Base-by-base conservation (phyloP, 2,888 invertebrate species). In the Nysson spinosus region DNA sequence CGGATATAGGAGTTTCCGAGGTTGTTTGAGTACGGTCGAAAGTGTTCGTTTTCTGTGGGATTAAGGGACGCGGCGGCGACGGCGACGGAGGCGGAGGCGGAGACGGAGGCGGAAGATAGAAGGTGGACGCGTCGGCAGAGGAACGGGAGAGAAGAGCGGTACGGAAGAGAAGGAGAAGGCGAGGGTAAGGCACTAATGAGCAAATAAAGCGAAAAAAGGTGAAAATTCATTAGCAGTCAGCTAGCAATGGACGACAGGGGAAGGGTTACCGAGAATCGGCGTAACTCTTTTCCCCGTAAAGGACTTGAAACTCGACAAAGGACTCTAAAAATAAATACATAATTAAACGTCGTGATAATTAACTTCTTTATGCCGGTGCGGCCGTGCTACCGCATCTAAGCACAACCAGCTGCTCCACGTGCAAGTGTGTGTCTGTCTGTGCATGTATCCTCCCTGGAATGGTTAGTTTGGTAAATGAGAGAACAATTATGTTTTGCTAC, bases 191-290 rank as follows among this genome's bases (percentile, higher is more conserved):
- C 75, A 80, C 80, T 83, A 85, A 85, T 83, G 83, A 84, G 84
- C 78, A 79, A 82, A 79, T 76, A 77, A 80, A 79, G 74, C 73
- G 79, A 81, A 81, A 81, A 81, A 82, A 79, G 75, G 77, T 76
- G 78, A 83, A 84, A 85, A 83, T 84, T 85, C 83, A 85, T 85
- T 85, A 85, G 81, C 79, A 79, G 79, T 79, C 70, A 77, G 76
- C 72, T 75, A 69, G 72, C 66, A 74, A 74, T 71, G 76, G 75
- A 46, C 64, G 72, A 63, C 26, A 73, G 65, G 69, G 76, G 72
- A 78, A 75, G 72, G 77, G 77, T 81, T 85, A 85, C 85, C 71
- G 70, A 65, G 85, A 85, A 85, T 84, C 79, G 81, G 77, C 79
- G 80, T 85, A 84, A 84, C 80, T 83, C 72, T 76, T 75, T 84